Conservation (phyloP, 2,888 invertebrate genomes). For the Orgyia antiqua region DNA sequence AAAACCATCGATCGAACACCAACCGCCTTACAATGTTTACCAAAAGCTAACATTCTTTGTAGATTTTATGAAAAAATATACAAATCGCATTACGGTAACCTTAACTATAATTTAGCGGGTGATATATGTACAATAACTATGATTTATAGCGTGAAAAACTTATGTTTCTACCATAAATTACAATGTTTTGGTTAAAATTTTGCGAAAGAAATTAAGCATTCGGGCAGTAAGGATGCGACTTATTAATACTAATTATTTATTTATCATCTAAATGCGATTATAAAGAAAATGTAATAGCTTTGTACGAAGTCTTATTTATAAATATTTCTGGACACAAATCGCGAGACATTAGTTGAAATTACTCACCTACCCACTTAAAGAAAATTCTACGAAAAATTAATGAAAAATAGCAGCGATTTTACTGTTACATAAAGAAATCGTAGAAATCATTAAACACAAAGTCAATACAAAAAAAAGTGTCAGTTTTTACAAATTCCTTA, state of each 20-base stretch:
- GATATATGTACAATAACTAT: slow-evolving; percentile 56
- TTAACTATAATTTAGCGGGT: slow-evolving; percentile 45
- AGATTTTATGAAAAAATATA: slow-evolving; percentile 66
- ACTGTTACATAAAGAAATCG: too few relatives aligned
- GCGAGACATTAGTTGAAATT: too few relatives aligned
- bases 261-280: too few relatives aligned
- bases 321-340: too few relatives aligned
- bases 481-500: too few relatives aligned
- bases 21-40: slow-evolving; percentile 45
- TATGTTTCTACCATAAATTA: slow-evolving; percentile 21
- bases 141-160: slow-evolving; percentile 20
- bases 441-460: too few relatives aligned
- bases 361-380: too few relatives aligned
- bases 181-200: slow-evolving; percentile 10
- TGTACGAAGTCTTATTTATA: too few relatives aligned
- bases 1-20: slow-evolving; percentile 1
- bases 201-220: slow-evolving; percentile 6
- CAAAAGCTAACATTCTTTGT: slow-evolving; percentile 44
- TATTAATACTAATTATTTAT: slow-evolving; percentile 2
- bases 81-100: slow-evolving; percentile 59
- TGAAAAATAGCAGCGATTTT: too few relatives aligned
- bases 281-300: too few relatives aligned
- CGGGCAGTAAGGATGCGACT: slow-evolving; percentile 26
- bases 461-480: too few relatives aligned
- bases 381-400: too few relatives aligned